Percentiles rank a stretch among this genome's conserved stretches.
Evolutionary conservation across 2,888 invertebrate genomes (phyloP).

Genomic region (Drosophila phalerata): DNA sequence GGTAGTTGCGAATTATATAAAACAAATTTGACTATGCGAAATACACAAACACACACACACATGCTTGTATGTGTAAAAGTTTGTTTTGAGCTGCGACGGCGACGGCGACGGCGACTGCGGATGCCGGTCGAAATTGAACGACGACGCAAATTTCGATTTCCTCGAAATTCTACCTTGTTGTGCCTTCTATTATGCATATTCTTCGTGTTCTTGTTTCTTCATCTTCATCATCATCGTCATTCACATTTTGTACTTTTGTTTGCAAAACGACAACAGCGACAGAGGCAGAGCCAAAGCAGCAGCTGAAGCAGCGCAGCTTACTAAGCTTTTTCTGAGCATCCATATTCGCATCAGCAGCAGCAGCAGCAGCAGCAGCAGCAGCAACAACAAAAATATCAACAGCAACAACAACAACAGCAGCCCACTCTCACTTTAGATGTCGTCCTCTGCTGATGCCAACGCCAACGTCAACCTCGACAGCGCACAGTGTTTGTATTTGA

Average conservation of each 20-base stretch:
- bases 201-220: constrained; percentile 55
- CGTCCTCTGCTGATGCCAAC: constrained; percentile 46
- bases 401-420: constrained; percentile 37
- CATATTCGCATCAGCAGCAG: constrained; percentile 52
- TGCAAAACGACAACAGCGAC: constrained; percentile 56
- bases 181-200: constrained; percentile 73
- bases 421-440: constrained; percentile 57
- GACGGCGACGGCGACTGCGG: constrained; percentile 32
- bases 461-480: constrained; percentile 45
- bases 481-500: constrained; percentile 41
- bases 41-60: constrained; percentile 35
- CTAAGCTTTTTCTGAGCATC: constrained; percentile 76
- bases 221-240: constrained; percentile 39
- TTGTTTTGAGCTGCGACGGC: constrained; percentile 51
- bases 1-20: constrained; percentile 76
- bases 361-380: constrained; percentile 34
- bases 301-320: constrained; percentile 64
- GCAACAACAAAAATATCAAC: constrained; percentile 38
- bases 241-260: constrained; percentile 66
- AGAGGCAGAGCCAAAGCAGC: constrained; percentile 28
- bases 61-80: constrained; percentile 47
- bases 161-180: constrained; percentile 77
- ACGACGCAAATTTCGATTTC: constrained; percentile 81
- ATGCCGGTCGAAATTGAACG: constrained; percentile 72
- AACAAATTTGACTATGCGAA: constrained; percentile 73